These are phyloP conservation scores for Coreoperca whiteheadi DNA, from an alignment of 2,113 vertebrate species.

Conservation along the genomic window DNA sequence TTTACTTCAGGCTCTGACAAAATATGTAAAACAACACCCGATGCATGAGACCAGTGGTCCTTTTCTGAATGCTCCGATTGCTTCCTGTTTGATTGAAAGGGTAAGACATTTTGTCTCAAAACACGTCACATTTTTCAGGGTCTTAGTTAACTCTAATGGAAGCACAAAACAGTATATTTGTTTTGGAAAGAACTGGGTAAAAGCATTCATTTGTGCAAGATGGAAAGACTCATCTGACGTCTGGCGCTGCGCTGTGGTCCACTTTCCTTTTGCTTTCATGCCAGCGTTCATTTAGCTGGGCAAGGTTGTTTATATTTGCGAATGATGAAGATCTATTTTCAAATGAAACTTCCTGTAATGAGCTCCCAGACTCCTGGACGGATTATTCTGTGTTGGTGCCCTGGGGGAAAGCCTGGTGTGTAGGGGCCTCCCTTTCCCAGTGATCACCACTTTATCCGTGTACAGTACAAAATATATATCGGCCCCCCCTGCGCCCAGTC, in stretches of 20 bases:
- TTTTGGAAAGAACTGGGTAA: slow-evolving; percentile 52
- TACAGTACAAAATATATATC: slow-evolving; percentile 22
- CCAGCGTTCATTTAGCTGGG: slow-evolving; percentile 38
- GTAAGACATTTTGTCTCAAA: slow-evolving; percentile 44
- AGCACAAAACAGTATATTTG: slow-evolving; percentile 48
- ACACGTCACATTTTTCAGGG: slow-evolving; percentile 58
- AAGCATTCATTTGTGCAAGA: slow-evolving; percentile 67
- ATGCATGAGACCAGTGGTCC: slow-evolving; percentile 29
- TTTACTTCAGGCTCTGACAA: slow-evolving; percentile 11
- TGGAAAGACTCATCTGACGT: slow-evolving; percentile 45
- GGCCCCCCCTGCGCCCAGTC: slow-evolving; percentile 9
- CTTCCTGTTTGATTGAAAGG: slow-evolving; percentile 48
- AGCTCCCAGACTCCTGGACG: not conserved
- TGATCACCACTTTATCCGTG: slow-evolving; percentile 12
- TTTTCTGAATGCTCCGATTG: slow-evolving; percentile 50
- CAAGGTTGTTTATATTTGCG: slow-evolving; percentile 45
- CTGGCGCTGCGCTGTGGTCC: slow-evolving; percentile 37
- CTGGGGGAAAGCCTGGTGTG: not conserved
- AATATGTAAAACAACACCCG: slow-evolving; percentile 42
- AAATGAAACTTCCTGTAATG: slow-evolving; percentile 28
- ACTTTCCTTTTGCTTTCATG: slow-evolving; percentile 61
- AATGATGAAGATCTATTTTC: slow-evolving; percentile 46
- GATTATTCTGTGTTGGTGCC: not conserved
- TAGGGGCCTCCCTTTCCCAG: not conserved
- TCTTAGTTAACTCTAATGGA: slow-evolving; percentile 74